phyloP scores from a whole-genome alignment of 2,113 vertebrate species.

The Poecilia latipinna region DNA sequence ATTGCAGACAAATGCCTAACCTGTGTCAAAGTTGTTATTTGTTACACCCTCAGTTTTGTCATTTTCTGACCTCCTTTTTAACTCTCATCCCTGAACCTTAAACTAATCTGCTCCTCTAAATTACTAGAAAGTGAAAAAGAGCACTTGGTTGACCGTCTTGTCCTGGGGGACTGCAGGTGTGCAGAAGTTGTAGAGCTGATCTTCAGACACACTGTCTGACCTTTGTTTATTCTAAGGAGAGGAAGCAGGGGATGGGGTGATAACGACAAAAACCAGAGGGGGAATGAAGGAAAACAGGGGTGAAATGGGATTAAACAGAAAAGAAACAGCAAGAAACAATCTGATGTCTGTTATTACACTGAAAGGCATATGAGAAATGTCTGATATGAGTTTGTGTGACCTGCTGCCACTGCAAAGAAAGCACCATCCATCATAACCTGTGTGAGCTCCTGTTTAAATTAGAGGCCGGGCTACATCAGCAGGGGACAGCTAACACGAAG shows the following conservation, averaged over 20 bases:
- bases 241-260: slow-evolving; percentile 9
- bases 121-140: slow-evolving; percentile 40
- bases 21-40: slow-evolving; percentile 3
- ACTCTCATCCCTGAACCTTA: slow-evolving; percentile 18
- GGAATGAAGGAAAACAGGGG: background rate
- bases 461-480: slow-evolving; percentile 26
- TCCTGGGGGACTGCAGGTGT: slow-evolving; percentile 20
- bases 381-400: slow-evolving; percentile 61
- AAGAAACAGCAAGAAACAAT: slow-evolving; percentile 42
- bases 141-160: slow-evolving; percentile 31
- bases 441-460: slow-evolving; percentile 44
- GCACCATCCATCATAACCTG: slow-evolving; percentile 68
- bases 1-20: slow-evolving; percentile 4
- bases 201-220: slow-evolving; percentile 45
- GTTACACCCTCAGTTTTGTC: slow-evolving; percentile 20
- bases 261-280: slow-evolving; percentile 19
- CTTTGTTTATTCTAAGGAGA: slow-evolving; percentile 21
- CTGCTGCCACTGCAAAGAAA: slow-evolving; percentile 54
- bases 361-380: slow-evolving; percentile 28
- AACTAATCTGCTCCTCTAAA: slow-evolving; percentile 45
- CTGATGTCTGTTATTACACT: slow-evolving; percentile 50
- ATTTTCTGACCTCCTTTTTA: slow-evolving; percentile 15
- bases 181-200: slow-evolving; percentile 29
- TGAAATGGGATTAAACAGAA: slow-evolving; percentile 39
- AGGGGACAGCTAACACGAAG: slow-evolving; percentile 44